phyloP scores from a whole-genome alignment of 2,888 invertebrate species.

The Periphyllus acericola region DNA sequence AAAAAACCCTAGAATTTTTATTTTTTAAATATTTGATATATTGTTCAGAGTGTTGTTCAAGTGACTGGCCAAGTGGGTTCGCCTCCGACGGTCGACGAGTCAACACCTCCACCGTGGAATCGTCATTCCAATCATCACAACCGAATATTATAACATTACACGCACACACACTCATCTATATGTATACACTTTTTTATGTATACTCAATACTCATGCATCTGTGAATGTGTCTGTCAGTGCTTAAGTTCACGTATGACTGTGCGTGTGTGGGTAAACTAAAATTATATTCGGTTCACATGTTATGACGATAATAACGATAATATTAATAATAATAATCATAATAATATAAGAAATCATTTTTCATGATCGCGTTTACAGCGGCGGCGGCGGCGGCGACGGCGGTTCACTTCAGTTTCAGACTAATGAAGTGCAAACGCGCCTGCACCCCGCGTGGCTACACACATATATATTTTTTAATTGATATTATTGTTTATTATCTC shows the following conservation, averaged over 20 bases:
- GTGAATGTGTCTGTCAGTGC: slow-evolving; percentile 11
- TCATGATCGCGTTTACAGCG: slow-evolving; percentile 51
- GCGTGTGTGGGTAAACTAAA: slow-evolving; percentile 39
- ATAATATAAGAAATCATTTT: slow-evolving; percentile 59
- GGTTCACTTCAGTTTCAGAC: slow-evolving; percentile 53
- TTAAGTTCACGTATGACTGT: neutral
- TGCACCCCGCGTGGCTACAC: slow-evolving; percentile 51
- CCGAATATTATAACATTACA: neutral
- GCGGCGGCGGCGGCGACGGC: slow-evolving; percentile 21
- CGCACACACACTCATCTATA: neutral
- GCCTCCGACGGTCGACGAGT: neutral
- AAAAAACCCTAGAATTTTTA: slow-evolving; percentile 29
- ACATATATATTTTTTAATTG: slow-evolving; percentile 57
- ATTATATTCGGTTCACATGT: slow-evolving; percentile 52
- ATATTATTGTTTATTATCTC: slow-evolving; percentile 61
- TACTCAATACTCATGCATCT: neutral
- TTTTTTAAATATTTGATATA: slow-evolving; percentile 50
- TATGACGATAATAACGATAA: neutral
- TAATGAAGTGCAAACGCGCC: slow-evolving; percentile 57
- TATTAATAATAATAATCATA: slow-evolving; percentile 6
- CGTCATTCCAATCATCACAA: slow-evolving; percentile 30
- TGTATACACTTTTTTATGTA: neutral
- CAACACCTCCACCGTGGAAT: slow-evolving; percentile 23
- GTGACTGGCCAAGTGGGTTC: slow-evolving; percentile 43
- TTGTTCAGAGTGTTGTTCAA: slow-evolving; percentile 42